A percentile compares a stretch with the other conserved stretches of the same genome.
Evolutionary conservation across 2,113 vertebrate species (phyloP).

Genomic region (Xyliphius kryptos): DNA sequence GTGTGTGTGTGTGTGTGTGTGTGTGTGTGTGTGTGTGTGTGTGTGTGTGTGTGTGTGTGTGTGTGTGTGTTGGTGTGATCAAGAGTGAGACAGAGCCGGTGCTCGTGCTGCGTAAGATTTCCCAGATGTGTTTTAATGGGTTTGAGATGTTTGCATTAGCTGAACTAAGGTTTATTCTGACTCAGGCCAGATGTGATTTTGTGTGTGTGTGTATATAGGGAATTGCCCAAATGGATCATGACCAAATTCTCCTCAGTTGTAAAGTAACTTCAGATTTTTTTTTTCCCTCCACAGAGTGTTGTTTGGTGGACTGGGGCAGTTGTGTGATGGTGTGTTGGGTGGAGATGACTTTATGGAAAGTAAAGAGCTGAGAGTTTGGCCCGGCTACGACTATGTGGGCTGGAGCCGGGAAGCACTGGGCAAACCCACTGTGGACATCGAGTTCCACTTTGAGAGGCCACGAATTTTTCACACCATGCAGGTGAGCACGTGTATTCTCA

Average conservation of each 20-base stretch:
- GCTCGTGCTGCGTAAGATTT: too few relatives aligned
- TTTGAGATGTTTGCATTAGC: too few relatives aligned
- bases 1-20: too few relatives aligned
- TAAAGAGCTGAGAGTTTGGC: constrained; percentile 82
- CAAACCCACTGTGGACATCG: constrained; percentile 73
- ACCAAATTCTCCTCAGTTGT: constrained; percentile 5
- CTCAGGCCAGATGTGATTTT: too few relatives aligned
- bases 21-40: too few relatives aligned
- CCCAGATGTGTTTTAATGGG: too few relatives aligned
- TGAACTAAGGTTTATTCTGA: too few relatives aligned
- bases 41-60: too few relatives aligned
- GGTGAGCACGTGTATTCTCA: constrained; percentile 58
- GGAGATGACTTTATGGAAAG: constrained; percentile 79
- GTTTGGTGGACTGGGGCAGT: constrained; percentile 84
- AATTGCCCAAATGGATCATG: constrained; percentile 14
- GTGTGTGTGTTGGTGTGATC: too few relatives aligned
- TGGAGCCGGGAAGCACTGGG: constrained; percentile 75
- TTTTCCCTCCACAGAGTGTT: constrained; percentile 63
- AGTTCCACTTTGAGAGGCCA: constrained; percentile 82
- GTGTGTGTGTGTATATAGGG: too few relatives aligned
- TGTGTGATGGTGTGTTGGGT: constrained; percentile 81
- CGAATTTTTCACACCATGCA: constrained; percentile 79
- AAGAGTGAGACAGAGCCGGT: too few relatives aligned
- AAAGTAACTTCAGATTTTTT: background rate
- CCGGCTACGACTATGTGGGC: constrained; percentile 87